Conservation (phyloP, 2,797 vertebrate species). For the Sebastes cheni region DNA sequence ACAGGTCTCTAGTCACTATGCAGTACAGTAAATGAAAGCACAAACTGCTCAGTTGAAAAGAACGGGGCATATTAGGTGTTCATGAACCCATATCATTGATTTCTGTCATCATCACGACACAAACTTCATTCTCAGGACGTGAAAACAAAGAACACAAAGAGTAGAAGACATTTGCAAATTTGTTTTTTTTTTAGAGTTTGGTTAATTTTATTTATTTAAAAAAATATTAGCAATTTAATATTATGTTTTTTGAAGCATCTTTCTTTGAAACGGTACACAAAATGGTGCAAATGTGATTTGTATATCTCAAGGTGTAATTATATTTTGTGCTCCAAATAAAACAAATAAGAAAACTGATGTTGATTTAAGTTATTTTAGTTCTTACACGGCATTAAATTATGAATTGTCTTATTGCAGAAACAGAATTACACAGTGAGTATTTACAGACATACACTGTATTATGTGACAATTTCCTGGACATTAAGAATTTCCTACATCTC, state of each 20-base stretch:
- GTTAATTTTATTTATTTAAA: constrained; percentile 80
- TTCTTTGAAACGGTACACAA: constrained; percentile 72
- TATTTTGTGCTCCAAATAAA: constrained; percentile 85
- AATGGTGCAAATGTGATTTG: constrained; percentile 79
- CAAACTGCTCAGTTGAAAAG: constrained; percentile 64
- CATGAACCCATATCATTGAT: constrained; percentile 38
- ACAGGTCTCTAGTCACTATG: constrained; percentile 73
- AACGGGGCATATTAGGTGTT: constrained; percentile 42
- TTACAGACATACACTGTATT: not conserved
- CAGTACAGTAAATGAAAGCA: constrained; percentile 75
- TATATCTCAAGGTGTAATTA: constrained; percentile 82
- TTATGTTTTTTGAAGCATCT: constrained; percentile 68
- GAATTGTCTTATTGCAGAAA: not conserved
- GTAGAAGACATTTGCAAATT: constrained; percentile 60
- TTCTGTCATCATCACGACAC: constrained; percentile 51
- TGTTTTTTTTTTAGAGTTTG: constrained; percentile 69
- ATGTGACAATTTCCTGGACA: constrained; percentile 19
- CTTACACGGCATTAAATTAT: not conserved
- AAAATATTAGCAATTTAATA: constrained; percentile 75
- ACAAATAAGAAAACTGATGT: constrained; percentile 49
- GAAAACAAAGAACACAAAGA: constrained; percentile 66
- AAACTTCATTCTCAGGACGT: constrained; percentile 73
- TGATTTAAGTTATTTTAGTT: constrained; percentile 10
- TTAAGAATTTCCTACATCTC: constrained; percentile 32
- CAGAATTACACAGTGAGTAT: not conserved